These are phyloP conservation scores for Paralinhomoeus sp. DNA, from an alignment of 2,888 invertebrate genomes.

Conservation along the genomic window DNA sequence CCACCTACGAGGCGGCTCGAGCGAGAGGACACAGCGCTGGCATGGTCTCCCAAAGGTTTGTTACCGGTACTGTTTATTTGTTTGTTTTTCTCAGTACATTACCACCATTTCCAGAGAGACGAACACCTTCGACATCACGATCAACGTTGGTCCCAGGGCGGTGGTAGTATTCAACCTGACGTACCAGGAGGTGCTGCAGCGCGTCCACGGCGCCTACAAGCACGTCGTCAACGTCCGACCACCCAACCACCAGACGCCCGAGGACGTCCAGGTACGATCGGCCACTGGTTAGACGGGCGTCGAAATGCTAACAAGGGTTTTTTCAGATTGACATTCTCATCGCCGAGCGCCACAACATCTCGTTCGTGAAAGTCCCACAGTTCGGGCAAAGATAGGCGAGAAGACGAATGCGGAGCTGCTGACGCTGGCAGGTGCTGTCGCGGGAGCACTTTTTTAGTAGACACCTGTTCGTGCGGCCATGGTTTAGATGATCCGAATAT, in stretches of 20 bases:
- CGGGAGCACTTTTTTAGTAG: too few species aligned
- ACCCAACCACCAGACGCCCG: too few species aligned
- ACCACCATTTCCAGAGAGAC: constrained; percentile 2
- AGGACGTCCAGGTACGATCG: too few species aligned
- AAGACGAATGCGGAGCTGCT: constrained; percentile 5
- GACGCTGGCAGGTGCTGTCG: neutral
- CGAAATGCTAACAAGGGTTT: too few species aligned
- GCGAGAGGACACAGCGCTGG: neutral
- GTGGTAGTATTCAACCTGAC: constrained; percentile 42
- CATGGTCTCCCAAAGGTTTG: neutral
- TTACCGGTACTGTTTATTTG: too few species aligned
- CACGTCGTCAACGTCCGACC: too few species aligned
- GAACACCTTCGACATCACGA: constrained; percentile 5
- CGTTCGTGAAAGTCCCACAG: constrained; percentile 39
- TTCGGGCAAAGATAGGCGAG: constrained; percentile 31
- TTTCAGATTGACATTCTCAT: constrained; percentile 37
- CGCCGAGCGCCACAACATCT: constrained; percentile 40
- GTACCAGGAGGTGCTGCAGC: too few species aligned
- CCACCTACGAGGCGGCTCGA: constrained; percentile 5
- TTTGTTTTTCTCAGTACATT: too few species aligned
- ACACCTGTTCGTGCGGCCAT: neutral
- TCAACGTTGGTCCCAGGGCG: constrained; percentile 3
- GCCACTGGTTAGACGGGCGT: too few species aligned
- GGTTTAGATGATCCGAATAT: neutral
- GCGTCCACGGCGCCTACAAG: too few species aligned